These are phyloP conservation scores for Boloria selene DNA, from an alignment of 2,888 invertebrate genomes.

Conservation along the genomic window DNA sequence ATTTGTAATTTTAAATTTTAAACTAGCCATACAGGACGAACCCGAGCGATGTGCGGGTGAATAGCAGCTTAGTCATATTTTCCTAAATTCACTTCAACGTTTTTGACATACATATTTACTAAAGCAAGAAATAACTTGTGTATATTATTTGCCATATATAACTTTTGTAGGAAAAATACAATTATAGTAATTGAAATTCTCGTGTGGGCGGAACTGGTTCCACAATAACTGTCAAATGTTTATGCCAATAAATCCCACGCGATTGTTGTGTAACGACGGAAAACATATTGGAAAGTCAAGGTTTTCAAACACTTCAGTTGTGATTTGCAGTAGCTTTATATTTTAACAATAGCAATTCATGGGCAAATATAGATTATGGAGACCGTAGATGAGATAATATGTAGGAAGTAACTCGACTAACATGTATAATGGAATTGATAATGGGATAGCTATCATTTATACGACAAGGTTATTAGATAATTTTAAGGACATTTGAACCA, in stretches of 20 bases:
- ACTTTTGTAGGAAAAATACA: background rate
- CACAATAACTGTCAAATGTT: conserved; percentile 31
- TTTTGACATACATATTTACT: no score
- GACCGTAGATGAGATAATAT: conserved; percentile 1
- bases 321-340: conserved; percentile 19
- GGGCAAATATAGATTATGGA: conserved; percentile 13
- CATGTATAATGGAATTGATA: conserved; percentile 20
- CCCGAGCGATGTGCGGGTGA: no score
- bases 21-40: no score
- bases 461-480: conserved; percentile 8
- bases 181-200: background rate
- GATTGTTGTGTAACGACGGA: conserved; percentile 20
- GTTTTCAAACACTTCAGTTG: conserved; percentile 26
- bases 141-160: background rate
- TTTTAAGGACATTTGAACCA: conserved; percentile 5
- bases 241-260: conserved; percentile 28
- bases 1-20: no score
- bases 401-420: conserved; percentile 21
- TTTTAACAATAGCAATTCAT: conserved; percentile 9
- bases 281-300: conserved; percentile 27
- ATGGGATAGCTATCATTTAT: conserved; percentile 9
- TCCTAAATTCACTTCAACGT: no score
- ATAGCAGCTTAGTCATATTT: no score
- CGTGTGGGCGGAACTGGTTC: conserved; percentile 1
- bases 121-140: background rate